Evolutionary conservation across 2,888 invertebrate species (phyloP).

Genomic region (Adelphocoris suturalis): DNA sequence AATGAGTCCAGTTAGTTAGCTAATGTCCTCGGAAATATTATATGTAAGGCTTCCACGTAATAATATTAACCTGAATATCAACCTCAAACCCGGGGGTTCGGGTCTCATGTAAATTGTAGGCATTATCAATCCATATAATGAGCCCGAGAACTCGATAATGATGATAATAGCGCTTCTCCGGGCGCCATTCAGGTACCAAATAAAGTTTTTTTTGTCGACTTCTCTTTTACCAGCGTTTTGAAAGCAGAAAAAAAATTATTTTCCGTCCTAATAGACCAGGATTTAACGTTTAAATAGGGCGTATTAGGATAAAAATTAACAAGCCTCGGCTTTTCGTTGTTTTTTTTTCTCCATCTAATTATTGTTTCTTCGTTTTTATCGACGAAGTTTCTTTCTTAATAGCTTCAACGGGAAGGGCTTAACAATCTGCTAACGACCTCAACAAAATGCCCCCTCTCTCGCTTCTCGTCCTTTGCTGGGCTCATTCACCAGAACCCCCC

Average conservation of each 20-base stretch:
- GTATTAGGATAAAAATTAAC: conserved; percentile 22
- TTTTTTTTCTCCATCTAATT: neutral
- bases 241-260: neutral
- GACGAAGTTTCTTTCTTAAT: neutral
- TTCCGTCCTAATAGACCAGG: neutral
- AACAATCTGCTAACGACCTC: conserved; percentile 57
- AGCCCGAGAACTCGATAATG: conserved; percentile 27
- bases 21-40: neutral
- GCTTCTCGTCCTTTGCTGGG: neutral
- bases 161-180: conserved; percentile 26
- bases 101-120: conserved; percentile 30
- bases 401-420: conserved; percentile 1
- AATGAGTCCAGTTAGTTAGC: conserved; percentile 1
- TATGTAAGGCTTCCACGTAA: neutral
- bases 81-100: neutral
- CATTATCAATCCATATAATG: conserved; percentile 20
- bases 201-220: neutral
- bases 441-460: neutral
- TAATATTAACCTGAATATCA: conserved; percentile 37
- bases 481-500: neutral
- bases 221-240: neutral
- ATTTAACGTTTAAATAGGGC: conserved; percentile 9
- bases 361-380: neutral
- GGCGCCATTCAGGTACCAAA: conserved; percentile 33
- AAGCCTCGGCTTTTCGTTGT: neutral